Percentiles rank a stretch among this genome's conserved stretches.
phyloP scores from a whole-genome alignment of 2,113 vertebrate species.

The Bungarus multicinctus region DNA sequence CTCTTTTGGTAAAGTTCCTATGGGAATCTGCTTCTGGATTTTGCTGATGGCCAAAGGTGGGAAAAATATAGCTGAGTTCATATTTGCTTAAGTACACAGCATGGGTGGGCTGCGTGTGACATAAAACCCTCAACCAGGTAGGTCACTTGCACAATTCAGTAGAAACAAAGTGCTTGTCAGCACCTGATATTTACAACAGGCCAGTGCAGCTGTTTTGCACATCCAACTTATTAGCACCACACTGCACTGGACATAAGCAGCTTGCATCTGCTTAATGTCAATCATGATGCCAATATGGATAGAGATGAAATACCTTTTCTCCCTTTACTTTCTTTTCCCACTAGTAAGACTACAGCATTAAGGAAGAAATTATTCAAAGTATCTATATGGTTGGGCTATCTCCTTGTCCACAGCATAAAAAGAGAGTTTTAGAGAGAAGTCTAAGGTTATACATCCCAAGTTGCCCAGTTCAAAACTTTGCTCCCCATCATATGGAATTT shows the following conservation, averaged over 20 bases:
- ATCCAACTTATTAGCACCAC: neutral
- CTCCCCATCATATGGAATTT: neutral
- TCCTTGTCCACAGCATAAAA: neutral
- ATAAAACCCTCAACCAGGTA: constrained; percentile 6
- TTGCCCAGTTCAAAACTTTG: neutral
- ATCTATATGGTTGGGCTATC: neutral
- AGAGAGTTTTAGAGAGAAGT: neutral
- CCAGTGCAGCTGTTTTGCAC: constrained; percentile 27
- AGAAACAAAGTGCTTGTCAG: neutral
- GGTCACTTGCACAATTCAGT: neutral
- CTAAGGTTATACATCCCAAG: neutral
- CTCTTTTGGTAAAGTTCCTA: neutral
- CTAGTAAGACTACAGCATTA: neutral
- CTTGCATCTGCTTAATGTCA: constrained; percentile 18
- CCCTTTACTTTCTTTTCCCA: neutral
- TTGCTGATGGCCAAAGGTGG: neutral
- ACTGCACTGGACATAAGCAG: neutral
- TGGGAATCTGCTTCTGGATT: neutral
- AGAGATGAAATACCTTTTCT: neutral
- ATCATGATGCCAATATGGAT: neutral
- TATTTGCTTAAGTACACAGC: neutral
- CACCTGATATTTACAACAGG: constrained; percentile 28
- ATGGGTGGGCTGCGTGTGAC: constrained; percentile 14
- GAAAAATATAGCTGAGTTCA: neutral
- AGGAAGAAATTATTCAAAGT: neutral